phyloP scores from a whole-genome alignment of 2,888 invertebrate genomes.

The Teinopalpus imperialis region DNA sequence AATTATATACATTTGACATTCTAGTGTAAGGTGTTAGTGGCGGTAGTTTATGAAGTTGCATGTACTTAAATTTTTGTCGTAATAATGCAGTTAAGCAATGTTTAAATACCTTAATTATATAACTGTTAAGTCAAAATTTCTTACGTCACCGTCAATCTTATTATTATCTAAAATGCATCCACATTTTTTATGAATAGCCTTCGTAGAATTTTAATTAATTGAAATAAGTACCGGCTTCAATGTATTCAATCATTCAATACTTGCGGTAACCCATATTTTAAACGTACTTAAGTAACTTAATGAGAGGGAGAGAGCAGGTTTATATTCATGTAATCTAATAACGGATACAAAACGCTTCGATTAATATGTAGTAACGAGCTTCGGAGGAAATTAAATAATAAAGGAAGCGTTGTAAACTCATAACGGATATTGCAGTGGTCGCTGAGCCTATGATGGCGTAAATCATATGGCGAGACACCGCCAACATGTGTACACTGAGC shows the following conservation, averaged over 20 bases:
- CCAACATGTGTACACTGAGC: slow-evolving; percentile 8
- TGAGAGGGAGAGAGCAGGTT: slow-evolving; percentile 11
- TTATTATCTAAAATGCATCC: too few species aligned
- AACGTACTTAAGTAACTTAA: too few species aligned
- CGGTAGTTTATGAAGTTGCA: too few species aligned
- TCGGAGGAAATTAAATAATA: slow-evolving; percentile 25
- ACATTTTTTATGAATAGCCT: too few species aligned
- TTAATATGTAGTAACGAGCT: slow-evolving; percentile 21
- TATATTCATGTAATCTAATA: slow-evolving; percentile 15
- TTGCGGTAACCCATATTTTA: slow-evolving; percentile 1
- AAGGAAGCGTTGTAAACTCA: slow-evolving; percentile 24
- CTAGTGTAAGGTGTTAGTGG: too few species aligned
- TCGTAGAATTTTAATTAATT: not conserved
- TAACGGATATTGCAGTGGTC: slow-evolving; percentile 19
- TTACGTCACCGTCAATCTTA: too few species aligned
- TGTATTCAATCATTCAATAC: not conserved
- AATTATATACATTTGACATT: too few species aligned
- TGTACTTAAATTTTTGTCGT: too few species aligned
- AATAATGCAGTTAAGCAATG: too few species aligned
- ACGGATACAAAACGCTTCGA: slow-evolving; percentile 20
- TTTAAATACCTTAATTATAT: too few species aligned
- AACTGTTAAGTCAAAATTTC: too few species aligned
- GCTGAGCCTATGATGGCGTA: slow-evolving; percentile 10
- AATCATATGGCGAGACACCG: slow-evolving; percentile 12
- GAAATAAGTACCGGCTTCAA: not conserved